These are phyloP conservation scores for Pyrocephalus nanus DNA, from an alignment of 2,797 vertebrate genomes.

Conservation along the genomic window DNA sequence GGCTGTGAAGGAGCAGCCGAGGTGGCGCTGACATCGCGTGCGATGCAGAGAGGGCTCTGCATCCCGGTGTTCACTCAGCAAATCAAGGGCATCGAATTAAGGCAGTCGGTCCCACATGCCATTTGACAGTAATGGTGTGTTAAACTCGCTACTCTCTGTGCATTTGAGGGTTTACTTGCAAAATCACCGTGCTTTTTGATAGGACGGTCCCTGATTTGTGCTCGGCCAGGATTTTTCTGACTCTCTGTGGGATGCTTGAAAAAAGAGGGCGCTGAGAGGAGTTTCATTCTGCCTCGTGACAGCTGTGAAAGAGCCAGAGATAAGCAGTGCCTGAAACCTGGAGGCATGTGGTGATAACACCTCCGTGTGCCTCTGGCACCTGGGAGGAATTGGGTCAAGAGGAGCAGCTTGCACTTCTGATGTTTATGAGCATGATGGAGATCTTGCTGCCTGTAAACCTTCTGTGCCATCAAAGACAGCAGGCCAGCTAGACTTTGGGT, in stretches of 20 bases:
- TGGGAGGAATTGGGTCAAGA: background rate
- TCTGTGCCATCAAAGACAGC: background rate
- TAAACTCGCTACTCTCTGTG: background rate
- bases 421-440: background rate
- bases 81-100: background rate
- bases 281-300: rapidly evolving
- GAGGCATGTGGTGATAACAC: background rate
- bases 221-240: background rate
- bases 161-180: rapidly evolving
- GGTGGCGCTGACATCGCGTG: slow-evolving; percentile 35
- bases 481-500: background rate
- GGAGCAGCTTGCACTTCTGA: background rate
- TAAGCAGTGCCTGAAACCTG: background rate
- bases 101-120: background rate
- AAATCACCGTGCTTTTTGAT: background rate
- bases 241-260: background rate
- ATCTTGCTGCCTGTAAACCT: background rate
- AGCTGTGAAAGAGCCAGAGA: background rate
- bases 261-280: background rate
- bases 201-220: background rate
- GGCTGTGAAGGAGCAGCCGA: background rate
- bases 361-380: background rate
- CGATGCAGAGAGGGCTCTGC: background rate
- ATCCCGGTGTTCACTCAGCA: background rate
- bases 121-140: background rate